These are phyloP conservation scores for Ictalurus punctatus DNA, from an alignment of 2,113 vertebrate genomes.

Conservation along the genomic window DNA sequence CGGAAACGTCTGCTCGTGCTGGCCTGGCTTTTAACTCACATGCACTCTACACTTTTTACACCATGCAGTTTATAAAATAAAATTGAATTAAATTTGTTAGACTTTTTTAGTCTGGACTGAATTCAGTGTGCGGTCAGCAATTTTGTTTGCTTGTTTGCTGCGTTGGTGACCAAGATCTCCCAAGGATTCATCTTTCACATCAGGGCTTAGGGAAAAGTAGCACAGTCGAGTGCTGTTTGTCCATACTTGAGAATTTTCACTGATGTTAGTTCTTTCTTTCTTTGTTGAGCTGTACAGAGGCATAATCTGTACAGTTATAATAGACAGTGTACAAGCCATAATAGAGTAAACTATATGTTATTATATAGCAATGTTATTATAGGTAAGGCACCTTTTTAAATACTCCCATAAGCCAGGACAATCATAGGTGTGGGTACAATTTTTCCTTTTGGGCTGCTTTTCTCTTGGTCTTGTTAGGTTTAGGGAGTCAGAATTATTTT, in stretches of 20 bases:
- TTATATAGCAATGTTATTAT: not conserved
- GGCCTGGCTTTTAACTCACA: too few relatives aligned
- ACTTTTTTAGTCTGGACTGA: too few relatives aligned
- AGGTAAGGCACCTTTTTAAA: not conserved
- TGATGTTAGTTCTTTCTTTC: not conserved
- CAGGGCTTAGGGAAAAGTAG: not conserved
- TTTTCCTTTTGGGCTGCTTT: not conserved
- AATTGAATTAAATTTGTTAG: too few relatives aligned
- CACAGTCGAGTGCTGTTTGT: not conserved
- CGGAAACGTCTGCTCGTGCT: too few relatives aligned
- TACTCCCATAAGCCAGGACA: not conserved
- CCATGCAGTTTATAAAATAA: too few relatives aligned
- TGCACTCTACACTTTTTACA: too few relatives aligned
- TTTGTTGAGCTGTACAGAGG: not conserved
- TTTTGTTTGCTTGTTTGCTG: not conserved
- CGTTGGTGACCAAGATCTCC: not conserved
- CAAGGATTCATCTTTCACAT: not conserved
- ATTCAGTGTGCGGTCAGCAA: too few relatives aligned
- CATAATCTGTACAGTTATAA: not conserved
- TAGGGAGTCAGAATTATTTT: not conserved
- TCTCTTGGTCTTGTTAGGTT: not conserved
- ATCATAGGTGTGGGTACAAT: not conserved
- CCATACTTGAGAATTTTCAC: not conserved
- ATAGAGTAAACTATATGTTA: not conserved
- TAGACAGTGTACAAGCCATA: not conserved